Evolutionary conservation across 2,888 invertebrate species (phyloP).

Genomic region (Magallana nippona): DNA sequence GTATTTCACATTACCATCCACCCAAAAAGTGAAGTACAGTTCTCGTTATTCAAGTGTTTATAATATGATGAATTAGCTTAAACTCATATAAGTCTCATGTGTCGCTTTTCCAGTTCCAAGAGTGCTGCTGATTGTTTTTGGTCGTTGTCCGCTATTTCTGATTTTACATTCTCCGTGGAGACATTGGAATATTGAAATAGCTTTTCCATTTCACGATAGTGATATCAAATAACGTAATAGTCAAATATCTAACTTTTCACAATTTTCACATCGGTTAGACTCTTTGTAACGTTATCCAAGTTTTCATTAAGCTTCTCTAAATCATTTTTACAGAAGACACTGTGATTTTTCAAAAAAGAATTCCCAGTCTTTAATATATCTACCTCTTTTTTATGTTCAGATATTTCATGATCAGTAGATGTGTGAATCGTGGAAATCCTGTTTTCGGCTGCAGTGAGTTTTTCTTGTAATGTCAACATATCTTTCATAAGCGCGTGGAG

Average conservation of each 20-base stretch:
- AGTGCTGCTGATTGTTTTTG: no score
- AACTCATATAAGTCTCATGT: no score
- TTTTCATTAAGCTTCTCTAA: neutral
- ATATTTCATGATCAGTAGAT: neutral
- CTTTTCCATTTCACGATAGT: neutral
- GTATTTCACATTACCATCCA: no score
- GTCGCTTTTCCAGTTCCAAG: no score
- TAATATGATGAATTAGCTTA: no score
- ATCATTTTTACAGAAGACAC: neutral
- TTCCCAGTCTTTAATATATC: neutral
- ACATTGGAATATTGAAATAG: neutral
- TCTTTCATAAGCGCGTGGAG: neutral
- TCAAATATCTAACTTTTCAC: neutral
- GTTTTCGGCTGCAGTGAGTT: neutral
- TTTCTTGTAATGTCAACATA: neutral
- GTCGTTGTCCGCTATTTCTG: no score
- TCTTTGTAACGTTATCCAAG: neutral
- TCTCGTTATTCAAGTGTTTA: no score
- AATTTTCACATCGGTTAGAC: neutral
- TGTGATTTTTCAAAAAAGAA: neutral
- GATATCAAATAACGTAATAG: neutral
- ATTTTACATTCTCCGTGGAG: neutral
- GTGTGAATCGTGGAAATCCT: neutral
- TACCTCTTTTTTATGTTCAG: neutral
- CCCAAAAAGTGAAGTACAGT: no score